A percentile compares a stretch with the other conserved stretches of the same genome.
Evolutionary conservation across 2,797 vertebrate species (phyloP).

Genomic region (Poecilia velifera): DNA sequence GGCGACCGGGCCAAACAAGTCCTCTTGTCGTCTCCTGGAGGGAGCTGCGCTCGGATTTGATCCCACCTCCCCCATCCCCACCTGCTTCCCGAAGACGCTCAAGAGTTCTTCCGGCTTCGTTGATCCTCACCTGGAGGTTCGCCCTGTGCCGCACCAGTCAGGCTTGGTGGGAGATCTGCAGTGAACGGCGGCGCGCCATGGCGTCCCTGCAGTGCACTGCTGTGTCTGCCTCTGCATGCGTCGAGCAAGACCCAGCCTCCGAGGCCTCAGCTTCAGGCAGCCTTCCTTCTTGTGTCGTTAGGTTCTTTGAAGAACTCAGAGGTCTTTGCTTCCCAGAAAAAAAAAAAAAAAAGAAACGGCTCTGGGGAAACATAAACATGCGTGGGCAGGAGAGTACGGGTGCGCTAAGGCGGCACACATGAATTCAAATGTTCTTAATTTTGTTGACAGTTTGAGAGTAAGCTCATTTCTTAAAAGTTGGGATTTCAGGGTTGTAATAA

Average conservation of each 20-base stretch:
- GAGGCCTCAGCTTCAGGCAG: conserved; percentile 29
- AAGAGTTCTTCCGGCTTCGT: conserved; percentile 15
- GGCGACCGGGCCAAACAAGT: conserved; percentile 24
- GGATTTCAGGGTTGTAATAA: neutral
- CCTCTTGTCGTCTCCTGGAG: conserved; percentile 6
- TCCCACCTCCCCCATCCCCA: neutral
- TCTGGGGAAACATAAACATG: conserved; percentile 44
- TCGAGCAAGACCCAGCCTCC: conserved; percentile 40
- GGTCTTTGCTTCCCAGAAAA: conserved; percentile 21
- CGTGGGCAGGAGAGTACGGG: conserved; percentile 16
- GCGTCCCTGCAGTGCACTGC: conserved; percentile 10
- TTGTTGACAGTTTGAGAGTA: neutral
- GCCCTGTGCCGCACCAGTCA: neutral
- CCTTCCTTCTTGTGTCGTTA: conserved; percentile 36
- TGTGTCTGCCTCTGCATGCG: conserved; percentile 32
- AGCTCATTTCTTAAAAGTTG: neutral
- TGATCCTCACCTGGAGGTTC: conserved; percentile 35
- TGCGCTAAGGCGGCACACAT: neutral
- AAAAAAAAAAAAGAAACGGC: conserved; percentile 18
- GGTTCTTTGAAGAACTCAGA: conserved; percentile 50
- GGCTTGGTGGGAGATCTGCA: conserved; percentile 8
- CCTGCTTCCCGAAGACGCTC: neutral
- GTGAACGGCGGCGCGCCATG: conserved; percentile 21
- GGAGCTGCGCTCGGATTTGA: conserved; percentile 31
- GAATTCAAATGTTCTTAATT: neutral